Percentiles rank a stretch among this genome's conserved stretches.
Evolutionary conservation across 2,113 vertebrate genomes (phyloP).

Genomic region (Panthera tigris): DNA sequence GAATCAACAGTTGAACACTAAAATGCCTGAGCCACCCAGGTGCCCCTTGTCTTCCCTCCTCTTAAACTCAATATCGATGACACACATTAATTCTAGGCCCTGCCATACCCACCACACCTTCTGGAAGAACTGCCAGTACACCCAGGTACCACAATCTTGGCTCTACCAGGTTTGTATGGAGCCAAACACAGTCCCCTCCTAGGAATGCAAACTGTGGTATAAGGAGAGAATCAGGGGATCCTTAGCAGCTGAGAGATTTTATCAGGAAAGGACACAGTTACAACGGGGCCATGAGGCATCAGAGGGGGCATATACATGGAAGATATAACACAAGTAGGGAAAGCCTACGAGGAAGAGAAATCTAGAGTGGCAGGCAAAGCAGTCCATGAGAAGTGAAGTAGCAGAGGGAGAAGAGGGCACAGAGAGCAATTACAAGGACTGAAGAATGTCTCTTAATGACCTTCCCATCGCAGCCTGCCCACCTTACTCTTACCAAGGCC

Average conservation of each 20-base stretch:
- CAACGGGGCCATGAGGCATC: neutral
- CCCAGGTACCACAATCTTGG: neutral
- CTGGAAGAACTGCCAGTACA: neutral
- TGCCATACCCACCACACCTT: neutral
- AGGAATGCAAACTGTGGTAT: neutral
- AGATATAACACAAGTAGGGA: neutral
- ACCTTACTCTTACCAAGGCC: neutral
- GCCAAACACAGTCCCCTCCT: neutral
- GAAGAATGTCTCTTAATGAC: neutral
- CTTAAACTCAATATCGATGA: neutral
- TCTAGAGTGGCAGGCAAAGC: neutral
- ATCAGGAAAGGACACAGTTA: neutral
- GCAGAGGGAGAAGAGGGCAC: fast-evolving
- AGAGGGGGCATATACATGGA: neutral
- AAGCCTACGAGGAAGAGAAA: neutral
- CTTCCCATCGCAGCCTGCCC: neutral
- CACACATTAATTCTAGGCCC: neutral
- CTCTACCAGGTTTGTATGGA: neutral
- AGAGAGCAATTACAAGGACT: neutral
- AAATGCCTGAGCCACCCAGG: too few species aligned
- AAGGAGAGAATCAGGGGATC: too few species aligned
- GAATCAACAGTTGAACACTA: too few species aligned
- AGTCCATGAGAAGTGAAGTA: neutral
- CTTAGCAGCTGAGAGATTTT: neutral
- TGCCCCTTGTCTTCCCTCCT: neutral